These are phyloP conservation scores for Meles meles DNA, from an alignment of 2,113 vertebrate species.

Conservation along the genomic window DNA sequence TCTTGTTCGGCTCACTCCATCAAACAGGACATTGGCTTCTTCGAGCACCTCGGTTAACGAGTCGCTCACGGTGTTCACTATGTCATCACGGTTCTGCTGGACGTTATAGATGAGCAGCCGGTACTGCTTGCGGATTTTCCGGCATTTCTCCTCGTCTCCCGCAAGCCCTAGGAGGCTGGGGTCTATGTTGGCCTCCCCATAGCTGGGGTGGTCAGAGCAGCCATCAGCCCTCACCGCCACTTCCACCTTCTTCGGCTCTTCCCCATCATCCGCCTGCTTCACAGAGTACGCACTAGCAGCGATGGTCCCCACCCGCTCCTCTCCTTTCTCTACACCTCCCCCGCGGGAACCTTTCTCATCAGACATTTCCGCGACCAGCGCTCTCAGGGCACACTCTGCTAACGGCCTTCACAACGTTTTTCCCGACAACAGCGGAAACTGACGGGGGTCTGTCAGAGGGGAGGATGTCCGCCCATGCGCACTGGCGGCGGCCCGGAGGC, in stretches of 20 bases:
- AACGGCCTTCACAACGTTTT: not conserved
- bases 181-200: accelerated
- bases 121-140: constrained; percentile 62
- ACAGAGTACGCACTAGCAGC: accelerated
- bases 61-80: constrained; percentile 89
- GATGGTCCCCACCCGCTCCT: not conserved
- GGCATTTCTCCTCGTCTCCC: constrained; percentile 35
- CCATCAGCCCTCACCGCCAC: not conserved
- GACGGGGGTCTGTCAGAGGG: accelerated
- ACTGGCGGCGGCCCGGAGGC: not conserved
- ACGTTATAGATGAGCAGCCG: constrained; percentile 55
- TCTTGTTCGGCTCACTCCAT: constrained; percentile 85
- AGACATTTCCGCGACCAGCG: not conserved
- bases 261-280: not conserved
- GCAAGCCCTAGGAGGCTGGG: not conserved
- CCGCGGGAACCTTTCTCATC: not conserved
- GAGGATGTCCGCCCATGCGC: not conserved
- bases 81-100: constrained; percentile 88
- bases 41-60: constrained; percentile 91
- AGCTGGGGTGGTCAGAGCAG: not conserved
- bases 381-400: not conserved
- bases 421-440: not conserved
- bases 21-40: constrained; percentile 91
- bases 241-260: not conserved
- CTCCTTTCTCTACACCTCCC: not conserved